These are phyloP conservation scores for Sebastes nivosus DNA, from an alignment of 2,797 vertebrate genomes.

Conservation along the genomic window DNA sequence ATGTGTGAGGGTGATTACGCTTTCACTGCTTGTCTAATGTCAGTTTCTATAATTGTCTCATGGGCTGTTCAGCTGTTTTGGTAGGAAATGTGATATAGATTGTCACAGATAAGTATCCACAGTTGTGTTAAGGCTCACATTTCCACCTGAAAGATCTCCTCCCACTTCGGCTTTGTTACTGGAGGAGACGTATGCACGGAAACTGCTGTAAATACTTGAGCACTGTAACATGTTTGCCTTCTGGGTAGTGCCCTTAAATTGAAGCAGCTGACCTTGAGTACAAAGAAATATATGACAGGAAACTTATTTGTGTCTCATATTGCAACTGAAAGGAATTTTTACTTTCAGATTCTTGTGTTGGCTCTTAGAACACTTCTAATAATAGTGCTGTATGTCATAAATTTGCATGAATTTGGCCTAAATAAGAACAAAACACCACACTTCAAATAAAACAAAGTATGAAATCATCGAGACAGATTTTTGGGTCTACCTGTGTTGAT, in stretches of 20 bases:
- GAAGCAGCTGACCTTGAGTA: slow-evolving; percentile 15
- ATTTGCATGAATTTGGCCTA: background rate
- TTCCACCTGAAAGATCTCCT: slow-evolving; percentile 7
- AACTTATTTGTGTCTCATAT: background rate
- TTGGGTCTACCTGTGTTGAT: background rate
- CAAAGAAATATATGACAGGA: background rate
- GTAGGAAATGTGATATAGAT: background rate
- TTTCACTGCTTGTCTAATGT: background rate
- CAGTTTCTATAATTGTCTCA: background rate
- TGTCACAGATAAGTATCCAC: background rate
- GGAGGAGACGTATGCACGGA: slow-evolving; percentile 10
- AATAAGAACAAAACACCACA: background rate
- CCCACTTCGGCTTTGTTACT: background rate
- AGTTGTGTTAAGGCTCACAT: slow-evolving; percentile 5
- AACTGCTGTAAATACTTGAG: slow-evolving; percentile 20
- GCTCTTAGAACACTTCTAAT: background rate
- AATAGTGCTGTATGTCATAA: background rate
- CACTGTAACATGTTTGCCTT: slow-evolving; percentile 51
- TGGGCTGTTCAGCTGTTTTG: background rate
- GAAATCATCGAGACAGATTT: background rate
- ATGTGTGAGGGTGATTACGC: background rate
- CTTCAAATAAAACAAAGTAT: background rate
- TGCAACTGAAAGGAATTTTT: background rate
- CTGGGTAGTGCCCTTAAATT: slow-evolving; percentile 30
- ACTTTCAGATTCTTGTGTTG: background rate